Conservation (phyloP, 2,888 invertebrate genomes). For the Minunthozetes semirufus region DNA sequence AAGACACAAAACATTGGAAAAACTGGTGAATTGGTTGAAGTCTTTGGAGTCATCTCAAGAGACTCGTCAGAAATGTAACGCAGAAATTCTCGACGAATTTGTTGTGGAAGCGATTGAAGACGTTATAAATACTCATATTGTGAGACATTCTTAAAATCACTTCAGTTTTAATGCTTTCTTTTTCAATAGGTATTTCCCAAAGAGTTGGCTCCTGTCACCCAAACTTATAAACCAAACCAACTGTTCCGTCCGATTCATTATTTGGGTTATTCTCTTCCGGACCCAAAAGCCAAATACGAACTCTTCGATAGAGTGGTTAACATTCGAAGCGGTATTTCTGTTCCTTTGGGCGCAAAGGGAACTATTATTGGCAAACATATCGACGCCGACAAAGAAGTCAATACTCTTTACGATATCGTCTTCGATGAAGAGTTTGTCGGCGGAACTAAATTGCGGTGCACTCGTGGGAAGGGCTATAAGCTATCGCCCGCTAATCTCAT, state of each 20-base stretch:
- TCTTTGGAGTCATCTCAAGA: constrained; percentile 59
- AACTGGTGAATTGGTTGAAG: constrained; percentile 62
- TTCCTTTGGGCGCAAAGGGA: constrained; percentile 74
- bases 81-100: constrained; percentile 63
- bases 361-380: constrained; percentile 63
- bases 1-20: constrained; percentile 44
- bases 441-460: constrained; percentile 50
- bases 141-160: constrained; percentile 40
- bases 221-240: constrained; percentile 32
- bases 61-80: constrained; percentile 62
- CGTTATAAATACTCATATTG: constrained; percentile 49
- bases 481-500: constrained; percentile 49
- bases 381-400: constrained; percentile 29
- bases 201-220: not conserved
- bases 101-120: constrained; percentile 56
- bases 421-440: constrained; percentile 71
- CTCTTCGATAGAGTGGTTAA: constrained; percentile 80
- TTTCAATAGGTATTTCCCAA: constrained; percentile 1
- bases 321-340: constrained; percentile 64
- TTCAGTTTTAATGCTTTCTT: not conserved
- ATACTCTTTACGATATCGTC: constrained; percentile 63
- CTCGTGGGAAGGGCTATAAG: constrained; percentile 44
- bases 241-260: constrained; percentile 39
- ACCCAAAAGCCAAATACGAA: constrained; percentile 59
- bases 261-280: constrained; percentile 57